Conservation (phyloP, 2,113 vertebrate species). For the Myrmophylax atrothorax region DNA sequence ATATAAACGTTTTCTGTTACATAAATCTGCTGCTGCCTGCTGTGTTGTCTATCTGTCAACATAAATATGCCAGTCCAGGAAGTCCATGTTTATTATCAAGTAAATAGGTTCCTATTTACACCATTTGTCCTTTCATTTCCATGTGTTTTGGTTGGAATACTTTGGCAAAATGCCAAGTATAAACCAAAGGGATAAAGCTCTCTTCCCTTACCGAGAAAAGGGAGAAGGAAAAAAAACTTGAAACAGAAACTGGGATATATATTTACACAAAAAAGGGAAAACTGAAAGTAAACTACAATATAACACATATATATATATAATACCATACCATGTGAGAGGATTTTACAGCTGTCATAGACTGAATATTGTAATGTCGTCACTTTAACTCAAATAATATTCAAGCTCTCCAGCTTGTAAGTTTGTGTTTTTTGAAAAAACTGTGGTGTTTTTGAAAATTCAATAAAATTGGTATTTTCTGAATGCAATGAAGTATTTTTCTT, state of each 20-base stretch:
- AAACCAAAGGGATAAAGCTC: too few species aligned
- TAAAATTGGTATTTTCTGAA: neutral
- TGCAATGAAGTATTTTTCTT: neutral
- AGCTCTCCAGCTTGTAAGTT: neutral
- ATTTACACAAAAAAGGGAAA: too few species aligned
- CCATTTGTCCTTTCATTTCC: neutral
- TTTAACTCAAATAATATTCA: neutral
- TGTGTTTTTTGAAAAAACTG: neutral
- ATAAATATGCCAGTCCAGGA: neutral
- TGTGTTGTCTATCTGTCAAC: neutral
- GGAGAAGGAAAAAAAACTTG: too few species aligned
- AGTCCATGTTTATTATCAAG: neutral
- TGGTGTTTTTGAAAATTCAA: rapidly evolving
- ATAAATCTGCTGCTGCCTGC: neutral
- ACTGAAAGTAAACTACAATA: too few species aligned
- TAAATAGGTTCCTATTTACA: neutral
- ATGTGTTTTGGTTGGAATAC: too few species aligned
- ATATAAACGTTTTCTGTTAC: neutral
- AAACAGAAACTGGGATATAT: too few species aligned
- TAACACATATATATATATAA: too few species aligned
- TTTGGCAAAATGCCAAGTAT: too few species aligned
- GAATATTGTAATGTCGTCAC: neutral
- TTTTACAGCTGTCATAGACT: neutral
- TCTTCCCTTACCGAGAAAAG: too few species aligned
- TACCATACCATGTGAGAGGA: neutral